Evolutionary conservation across 2,797 vertebrate genomes (phyloP).

Genomic region (Manis pentadactyla): DNA sequence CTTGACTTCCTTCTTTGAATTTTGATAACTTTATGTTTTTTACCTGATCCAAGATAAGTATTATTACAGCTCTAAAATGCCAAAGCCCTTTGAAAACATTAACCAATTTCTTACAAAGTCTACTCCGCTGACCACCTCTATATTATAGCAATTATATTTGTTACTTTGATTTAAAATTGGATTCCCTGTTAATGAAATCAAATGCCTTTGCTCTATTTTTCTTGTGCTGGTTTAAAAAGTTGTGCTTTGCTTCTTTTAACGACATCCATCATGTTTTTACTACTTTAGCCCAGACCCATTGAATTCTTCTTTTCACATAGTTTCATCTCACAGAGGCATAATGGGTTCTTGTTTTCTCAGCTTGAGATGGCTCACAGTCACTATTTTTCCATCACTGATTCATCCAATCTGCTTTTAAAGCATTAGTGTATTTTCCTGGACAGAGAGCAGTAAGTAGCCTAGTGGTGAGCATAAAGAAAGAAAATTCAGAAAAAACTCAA

Average conservation of each 20-base stretch:
- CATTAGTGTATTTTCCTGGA: constrained; percentile 40
- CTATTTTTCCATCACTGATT: constrained; percentile 18
- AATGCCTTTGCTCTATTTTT: constrained; percentile 43
- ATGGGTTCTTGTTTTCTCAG: constrained; percentile 53
- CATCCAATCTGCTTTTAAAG: constrained; percentile 36
- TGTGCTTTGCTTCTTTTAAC: constrained; percentile 31
- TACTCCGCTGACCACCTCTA: neutral
- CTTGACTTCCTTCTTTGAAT: constrained; percentile 64
- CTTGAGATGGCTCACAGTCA: constrained; percentile 22
- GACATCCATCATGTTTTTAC: constrained; percentile 36
- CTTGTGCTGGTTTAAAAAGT: constrained; percentile 15
- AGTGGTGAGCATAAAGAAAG: neutral
- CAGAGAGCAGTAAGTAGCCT: neutral
- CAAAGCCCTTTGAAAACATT: constrained; percentile 33
- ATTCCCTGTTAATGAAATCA: constrained; percentile 43
- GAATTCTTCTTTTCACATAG: neutral
- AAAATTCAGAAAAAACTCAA: constrained; percentile 44
- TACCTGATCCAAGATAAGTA: constrained; percentile 60
- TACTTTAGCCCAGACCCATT: neutral
- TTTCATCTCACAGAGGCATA: constrained; percentile 43
- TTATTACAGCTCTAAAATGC: constrained; percentile 30
- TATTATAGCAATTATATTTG: constrained; percentile 7
- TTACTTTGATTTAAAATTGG: constrained; percentile 61
- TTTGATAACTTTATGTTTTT: constrained; percentile 66
- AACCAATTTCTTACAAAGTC: neutral